These are phyloP conservation scores for Batillaria attramentaria DNA, from an alignment of 1,140 invertebrate species.

Conservation along the genomic window DNA sequence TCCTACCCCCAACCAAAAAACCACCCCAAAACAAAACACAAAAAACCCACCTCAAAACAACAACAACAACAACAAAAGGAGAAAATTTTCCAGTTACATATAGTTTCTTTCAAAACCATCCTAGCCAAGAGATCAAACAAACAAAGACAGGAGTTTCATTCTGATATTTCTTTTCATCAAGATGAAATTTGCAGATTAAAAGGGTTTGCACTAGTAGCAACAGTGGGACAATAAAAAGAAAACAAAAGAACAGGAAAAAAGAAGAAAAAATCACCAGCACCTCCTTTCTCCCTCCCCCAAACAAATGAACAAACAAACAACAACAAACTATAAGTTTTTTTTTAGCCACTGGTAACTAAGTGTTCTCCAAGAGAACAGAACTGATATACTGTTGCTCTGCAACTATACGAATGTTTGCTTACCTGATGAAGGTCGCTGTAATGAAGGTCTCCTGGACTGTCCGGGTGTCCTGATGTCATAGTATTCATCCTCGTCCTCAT, in stretches of 20 bases:
- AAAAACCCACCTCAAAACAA: background rate
- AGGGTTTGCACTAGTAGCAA: too few species aligned
- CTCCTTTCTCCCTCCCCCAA: background rate
- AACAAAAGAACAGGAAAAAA: background rate
- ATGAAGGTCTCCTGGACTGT: conserved; percentile 15
- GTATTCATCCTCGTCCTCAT: conserved; percentile 35
- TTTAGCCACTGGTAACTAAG: background rate
- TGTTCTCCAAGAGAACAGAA: too few species aligned
- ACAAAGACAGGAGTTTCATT: too few species aligned
- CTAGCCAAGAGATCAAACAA: too few species aligned
- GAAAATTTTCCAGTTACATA: background rate
- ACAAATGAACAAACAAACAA: background rate
- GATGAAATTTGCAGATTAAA: too few species aligned
- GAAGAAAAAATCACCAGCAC: background rate
- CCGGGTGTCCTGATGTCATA: conserved; percentile 10
- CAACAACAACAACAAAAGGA: background rate
- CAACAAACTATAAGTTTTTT: background rate
- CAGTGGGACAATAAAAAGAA: too few species aligned
- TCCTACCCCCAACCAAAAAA: too few species aligned
- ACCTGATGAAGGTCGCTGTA: conserved; percentile 32
- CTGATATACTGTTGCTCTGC: too few species aligned
- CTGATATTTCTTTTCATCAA: too few species aligned
- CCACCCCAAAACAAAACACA: too few species aligned
- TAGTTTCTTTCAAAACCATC: background rate
- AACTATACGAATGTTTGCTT: background rate